Evolutionary conservation across 2,797 vertebrate species (phyloP), one percentile per base, ranked within the genome.

Genomic region (Clarias pachynema): DNA sequence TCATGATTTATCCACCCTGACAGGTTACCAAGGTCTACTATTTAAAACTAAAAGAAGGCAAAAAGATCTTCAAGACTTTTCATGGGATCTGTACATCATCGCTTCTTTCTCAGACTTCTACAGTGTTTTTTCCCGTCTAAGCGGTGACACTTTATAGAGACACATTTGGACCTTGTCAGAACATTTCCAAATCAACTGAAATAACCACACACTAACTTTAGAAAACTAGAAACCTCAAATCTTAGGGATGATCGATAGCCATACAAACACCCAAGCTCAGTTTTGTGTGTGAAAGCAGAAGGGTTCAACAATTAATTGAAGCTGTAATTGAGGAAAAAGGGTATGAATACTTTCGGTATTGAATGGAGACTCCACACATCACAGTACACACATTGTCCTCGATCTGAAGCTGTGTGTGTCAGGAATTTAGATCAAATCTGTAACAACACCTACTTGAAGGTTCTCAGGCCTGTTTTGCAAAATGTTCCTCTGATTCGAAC

Each of bases 391-490:
- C 31, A 31, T n/a, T 37, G n/a, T 8, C 60, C 16, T 79, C 20
- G 78, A 16, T 26, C n/a, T 20, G 24, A 31, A 62, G 29, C 26
- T 12, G 72, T 18, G 12, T n/a, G 12, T 14, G 72, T 34, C 31
- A 31, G n/a, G n/a, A 74, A 24, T 31, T 83, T 20, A 68, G 29
- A 20, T 53, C 15, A n/a, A 84, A 66, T 84, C 44, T 18, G 44
- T 10, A 77, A 56, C 82, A n/a, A 56, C 62, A 66, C 82, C 82
- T 29, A 83, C 70, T 37, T 49, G 57, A 2, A 68, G 26, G 60
- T 56, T 84, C 37, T 65, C 59, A 20, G 26, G 44, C 73, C 12
- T 57, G 62, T 34, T 77, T 12, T 56, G 31, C 49, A 26, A 37
- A 62, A 83, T 10, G 29, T 34, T 77, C 62, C 53, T n/a, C 63